Base-by-base conservation (phyloP, 2,113 vertebrate species). In the Rhabdomys dilectus region DNA sequence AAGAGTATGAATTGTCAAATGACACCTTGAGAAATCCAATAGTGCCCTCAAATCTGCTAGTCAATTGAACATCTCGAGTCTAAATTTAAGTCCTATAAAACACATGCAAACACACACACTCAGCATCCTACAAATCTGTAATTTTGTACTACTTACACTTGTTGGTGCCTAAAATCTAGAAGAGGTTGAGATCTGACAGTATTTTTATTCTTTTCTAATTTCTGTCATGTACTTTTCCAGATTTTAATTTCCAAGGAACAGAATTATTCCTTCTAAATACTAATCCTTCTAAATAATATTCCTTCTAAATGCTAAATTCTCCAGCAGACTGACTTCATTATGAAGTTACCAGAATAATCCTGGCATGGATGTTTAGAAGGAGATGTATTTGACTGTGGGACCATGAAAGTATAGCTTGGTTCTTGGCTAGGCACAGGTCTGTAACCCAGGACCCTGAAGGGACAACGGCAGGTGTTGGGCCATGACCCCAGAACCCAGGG, bases 191-290 rank as follows among this genome's bases (percentile, higher is more conserved):
- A 68, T 56, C 17, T 88, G 10, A 56, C 53, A 78, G 22, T 39
- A n/a, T 31, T 70, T 15, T 64, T 24, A 70, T 7, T 84, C 31
- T 89, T 95, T 88, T 96, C 11, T 80, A 82, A 80, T 94, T 91
- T 53, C 53, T 12, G 22, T 42, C 3, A 2, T 66, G 53, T 42
- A 86, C 51, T 95, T 82, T 11, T 34, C 68, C 64, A 95, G 24
- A 21, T 91, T 78, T 93, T 85, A 70, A 89, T 73, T 94, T 42
- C 31, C 29, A 93, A 85, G 19, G 34, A 88, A 56, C 13, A 78
- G 24, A 19, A 89, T 91, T 97, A 53, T 70, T 22, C 72, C 24
- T 6, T 68, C 97, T 81, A n/a, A n/a, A n/a, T n/a, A n/a, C n/a
- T n/a, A n/a, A n/a, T n/a, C n/a, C n/a, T n/a, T n/a, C n/a, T n/a